Evolutionary conservation across 2,888 invertebrate genomes (phyloP).

Genomic region (Cinara cedri): DNA sequence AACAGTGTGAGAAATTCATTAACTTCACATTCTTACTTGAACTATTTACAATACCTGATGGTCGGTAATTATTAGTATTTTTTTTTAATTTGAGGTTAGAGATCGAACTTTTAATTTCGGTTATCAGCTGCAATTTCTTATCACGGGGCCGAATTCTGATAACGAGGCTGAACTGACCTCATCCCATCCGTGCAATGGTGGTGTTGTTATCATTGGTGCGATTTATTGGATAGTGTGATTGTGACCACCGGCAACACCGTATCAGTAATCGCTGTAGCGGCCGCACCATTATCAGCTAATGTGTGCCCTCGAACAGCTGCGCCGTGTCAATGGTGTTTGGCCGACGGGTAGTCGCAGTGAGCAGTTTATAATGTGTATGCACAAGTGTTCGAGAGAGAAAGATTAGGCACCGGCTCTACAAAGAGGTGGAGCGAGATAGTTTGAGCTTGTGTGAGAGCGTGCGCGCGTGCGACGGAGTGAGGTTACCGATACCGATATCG

Average conservation of each 20-base stretch:
- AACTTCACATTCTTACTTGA: no score
- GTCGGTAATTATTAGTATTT: no score
- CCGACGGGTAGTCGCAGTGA: background rate
- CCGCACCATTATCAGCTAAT: background rate
- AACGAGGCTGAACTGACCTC: no score
- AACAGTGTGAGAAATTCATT: no score
- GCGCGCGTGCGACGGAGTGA: background rate
- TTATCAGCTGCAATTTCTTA: no score
- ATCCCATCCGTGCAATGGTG: constrained; percentile 31
- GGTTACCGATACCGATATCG: background rate
- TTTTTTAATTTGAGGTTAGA: no score
- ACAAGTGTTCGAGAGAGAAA: background rate
- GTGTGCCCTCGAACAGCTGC: constrained; percentile 4
- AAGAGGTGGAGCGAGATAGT: background rate
- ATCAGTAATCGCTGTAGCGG: background rate
- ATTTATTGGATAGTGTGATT: background rate
- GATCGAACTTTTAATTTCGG: no score
- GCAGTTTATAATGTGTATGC: background rate
- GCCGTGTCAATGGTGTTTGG: background rate
- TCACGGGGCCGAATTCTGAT: no score
- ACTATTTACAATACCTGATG: no score
- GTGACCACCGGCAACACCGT: background rate
- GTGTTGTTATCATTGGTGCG: constrained; percentile 26
- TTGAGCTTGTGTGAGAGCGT: background rate
- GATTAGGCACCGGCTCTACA: background rate